Evolutionary conservation across 2,888 invertebrate genomes (phyloP).

Genomic region (Philereme vetulata): DNA sequence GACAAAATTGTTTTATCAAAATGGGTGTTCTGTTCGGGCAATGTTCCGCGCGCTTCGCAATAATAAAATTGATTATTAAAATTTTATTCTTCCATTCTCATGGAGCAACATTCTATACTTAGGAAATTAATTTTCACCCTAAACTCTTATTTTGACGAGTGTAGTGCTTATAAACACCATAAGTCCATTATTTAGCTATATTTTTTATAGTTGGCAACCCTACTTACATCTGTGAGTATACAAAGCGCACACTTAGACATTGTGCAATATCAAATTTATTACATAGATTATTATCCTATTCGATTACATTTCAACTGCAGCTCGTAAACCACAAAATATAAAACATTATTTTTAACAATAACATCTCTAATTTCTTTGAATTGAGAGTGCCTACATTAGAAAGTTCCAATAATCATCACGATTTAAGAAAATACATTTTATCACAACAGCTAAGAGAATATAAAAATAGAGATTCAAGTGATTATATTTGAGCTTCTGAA

Average conservation of each 20-base stretch:
- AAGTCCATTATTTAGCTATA: too few relatives aligned
- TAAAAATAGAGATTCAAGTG: conserved; percentile 25
- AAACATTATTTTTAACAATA: not conserved
- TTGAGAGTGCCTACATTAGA: not conserved
- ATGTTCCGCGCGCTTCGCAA: too few relatives aligned
- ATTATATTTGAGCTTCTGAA: conserved; percentile 17
- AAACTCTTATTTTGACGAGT: too few relatives aligned
- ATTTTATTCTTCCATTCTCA: too few relatives aligned
- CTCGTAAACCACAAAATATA: conserved; percentile 3
- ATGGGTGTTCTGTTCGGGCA: too few relatives aligned
- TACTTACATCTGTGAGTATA: too few relatives aligned
- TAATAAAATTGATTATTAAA: too few relatives aligned
- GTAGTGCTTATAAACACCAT: too few relatives aligned
- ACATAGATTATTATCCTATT: conserved; percentile 2
- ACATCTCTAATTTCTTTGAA: not conserved
- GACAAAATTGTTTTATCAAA: too few relatives aligned
- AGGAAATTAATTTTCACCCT: too few relatives aligned
- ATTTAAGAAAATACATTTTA: conserved; percentile 23
- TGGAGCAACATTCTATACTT: too few relatives aligned
- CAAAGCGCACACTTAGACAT: conserved; percentile 12
- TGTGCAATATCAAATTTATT: conserved; percentile 15
- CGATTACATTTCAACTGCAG: conserved; percentile 10
- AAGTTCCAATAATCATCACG: conserved; percentile 1
- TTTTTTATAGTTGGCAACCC: too few relatives aligned
- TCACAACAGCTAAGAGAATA: conserved; percentile 21